Conservation (phyloP, 2,888 invertebrate species). For the Diarsia rubi region DNA sequence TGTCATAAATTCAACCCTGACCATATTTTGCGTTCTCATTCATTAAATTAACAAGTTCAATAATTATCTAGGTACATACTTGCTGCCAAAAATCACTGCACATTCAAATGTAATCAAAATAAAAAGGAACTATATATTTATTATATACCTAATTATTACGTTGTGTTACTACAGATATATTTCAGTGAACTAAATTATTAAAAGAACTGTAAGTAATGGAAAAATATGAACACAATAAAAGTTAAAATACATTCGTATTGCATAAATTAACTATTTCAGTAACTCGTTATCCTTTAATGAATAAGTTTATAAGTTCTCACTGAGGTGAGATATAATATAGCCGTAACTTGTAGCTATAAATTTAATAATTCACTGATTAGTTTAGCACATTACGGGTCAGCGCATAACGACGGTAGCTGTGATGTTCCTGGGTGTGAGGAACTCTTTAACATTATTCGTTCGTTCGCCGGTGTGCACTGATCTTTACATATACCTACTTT, state of each 20-base stretch:
- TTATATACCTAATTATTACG: conserved; percentile 60
- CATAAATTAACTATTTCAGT: conserved; percentile 54
- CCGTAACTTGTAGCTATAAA: conserved; percentile 52
- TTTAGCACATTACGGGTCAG: conserved; percentile 58
- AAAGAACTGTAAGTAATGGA: conserved; percentile 55
- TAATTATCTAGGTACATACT: conserved; percentile 55
- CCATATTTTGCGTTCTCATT: conserved; percentile 47
- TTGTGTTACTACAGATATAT: conserved; percentile 54
- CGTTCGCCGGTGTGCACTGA: conserved; percentile 29
- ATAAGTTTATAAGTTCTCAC: too few species aligned
- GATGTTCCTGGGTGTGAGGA: not conserved
- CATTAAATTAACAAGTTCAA: conserved; percentile 57
- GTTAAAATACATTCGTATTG: conserved; percentile 64
- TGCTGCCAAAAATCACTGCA: conserved; percentile 67
- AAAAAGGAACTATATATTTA: conserved; percentile 64
- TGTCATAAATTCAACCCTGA: conserved; percentile 52
- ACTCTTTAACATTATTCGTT: not conserved
- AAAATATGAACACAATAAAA: conserved; percentile 64
- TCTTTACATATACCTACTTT: conserved; percentile 67
- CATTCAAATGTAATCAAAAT: conserved; percentile 60
- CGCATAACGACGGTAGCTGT: not conserved
- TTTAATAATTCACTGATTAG: conserved; percentile 61
- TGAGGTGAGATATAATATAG: conserved; percentile 51
- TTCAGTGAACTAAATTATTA: conserved; percentile 52
- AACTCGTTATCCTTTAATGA: not conserved